Base-by-base conservation (phyloP, 2,113 vertebrate species). In the Nerophis ophidion region DNA sequence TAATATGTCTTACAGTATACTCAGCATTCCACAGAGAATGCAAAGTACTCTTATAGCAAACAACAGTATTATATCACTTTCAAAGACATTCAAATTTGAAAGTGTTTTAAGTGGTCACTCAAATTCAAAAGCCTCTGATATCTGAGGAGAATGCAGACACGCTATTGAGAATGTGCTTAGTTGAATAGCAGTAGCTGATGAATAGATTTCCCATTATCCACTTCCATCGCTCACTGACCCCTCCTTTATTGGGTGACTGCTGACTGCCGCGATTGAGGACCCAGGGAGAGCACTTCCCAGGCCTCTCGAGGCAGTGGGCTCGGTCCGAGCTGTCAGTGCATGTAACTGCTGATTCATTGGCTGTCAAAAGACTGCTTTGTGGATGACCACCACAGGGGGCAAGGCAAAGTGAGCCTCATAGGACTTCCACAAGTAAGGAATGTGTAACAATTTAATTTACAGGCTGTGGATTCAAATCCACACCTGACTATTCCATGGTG, bases 341-440 rank as follows among this genome's bases (percentile, higher is more conserved):
- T 86, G 84, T 87, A 91, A 89, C 84, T 85, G 86, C 86, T 88
- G 89, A 89, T 89, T 89, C 84, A 89, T 84, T 84, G 84, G 87
- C 81, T 82, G 87, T 90, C 87, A 86, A 86, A 90, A 90, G 83
- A 79, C 70, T 2, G 84, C 82, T 84, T 89, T 90, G 86, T 90
- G 81, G 83, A 68, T 52, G 56, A 61, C 70, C 84, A 33, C 84
- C 65, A 40, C 76, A 64, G 81, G 82, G 85, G 84, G 83, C 72
- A 54, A 66, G 48, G 68, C 49, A 26, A 58, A 81, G 57, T 34
- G 63, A 82, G 74, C 65, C 51, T 63, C 66, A 53, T 65, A 57
- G 61, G 70, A 60, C 64, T 75, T 68, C 66, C 42, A 19, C 72
- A 65, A 76, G 65, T 58, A 72, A 81, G 70, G 76, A 88, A 88